Evolutionary conservation across 2,113 vertebrate genomes (phyloP), one percentile per base, ranked within the genome.

Genomic region (Sylvia atricapilla): DNA sequence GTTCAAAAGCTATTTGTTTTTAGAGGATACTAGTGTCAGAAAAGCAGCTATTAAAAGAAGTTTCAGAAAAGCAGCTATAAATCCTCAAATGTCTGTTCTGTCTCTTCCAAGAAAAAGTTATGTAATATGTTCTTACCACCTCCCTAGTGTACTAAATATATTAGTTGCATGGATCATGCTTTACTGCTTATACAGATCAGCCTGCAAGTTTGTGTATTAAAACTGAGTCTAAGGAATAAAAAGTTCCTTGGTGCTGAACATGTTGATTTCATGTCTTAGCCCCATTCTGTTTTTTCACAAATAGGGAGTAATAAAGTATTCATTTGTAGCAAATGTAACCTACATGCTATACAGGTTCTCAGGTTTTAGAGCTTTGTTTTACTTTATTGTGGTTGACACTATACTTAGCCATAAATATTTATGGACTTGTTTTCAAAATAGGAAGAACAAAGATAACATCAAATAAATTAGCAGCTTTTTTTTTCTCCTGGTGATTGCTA

Each of bases 401-500:
- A 33, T 74, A 70, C 30, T 80, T 74, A 27, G 18, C 73, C 82
- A 88, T 88, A 95, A 96, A 92, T 96, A 93, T 96, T 81, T 93
- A 92, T 83, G 39, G 60, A 39, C 69, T 67, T 92, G 83, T 94
- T 92, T 93, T 92, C 85, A 84, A 91, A 93, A 92, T 28, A 84
- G 21, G 43, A 90, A 87, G 79, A 94, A 63, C 31, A 87, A 93
- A 89, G 88, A 81, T 90, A 90, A 63, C 49, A 92, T 92, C 85
- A 86, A 84, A 70, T 86, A 86, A 80, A 96, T 92, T 84, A 93
- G 43, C 15, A 6, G 31, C 4, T 6, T 50, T 47, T 69, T 74
- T 91, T 91, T 64, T 30, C 53, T 90, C 21, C 33, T 86, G 35
- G 17, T 90, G 60, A 81, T 94, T 93, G 76, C 64, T 90, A 74